Percentiles rank a stretch among this genome's conserved stretches.
phyloP scores from a whole-genome alignment of 2,797 vertebrate genomes.

The Tiaroga cobitis region DNA sequence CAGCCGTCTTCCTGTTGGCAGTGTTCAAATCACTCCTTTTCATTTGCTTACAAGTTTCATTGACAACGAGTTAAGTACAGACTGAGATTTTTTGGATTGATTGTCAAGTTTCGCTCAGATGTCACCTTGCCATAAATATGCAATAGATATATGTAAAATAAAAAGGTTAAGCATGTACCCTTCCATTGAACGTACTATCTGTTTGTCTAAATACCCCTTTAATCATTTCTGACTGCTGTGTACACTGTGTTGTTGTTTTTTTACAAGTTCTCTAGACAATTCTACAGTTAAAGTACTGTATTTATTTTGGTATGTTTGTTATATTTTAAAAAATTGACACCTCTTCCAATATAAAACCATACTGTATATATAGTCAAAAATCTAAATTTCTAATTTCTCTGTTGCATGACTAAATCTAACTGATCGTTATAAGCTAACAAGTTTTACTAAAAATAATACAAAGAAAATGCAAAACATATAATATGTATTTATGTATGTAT shows the following conservation, averaged over 20 bases:
- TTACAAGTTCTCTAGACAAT: background rate
- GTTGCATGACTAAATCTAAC: background rate
- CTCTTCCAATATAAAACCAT: background rate
- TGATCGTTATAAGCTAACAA: background rate
- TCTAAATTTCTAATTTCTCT: background rate
- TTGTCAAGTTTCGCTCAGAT: background rate
- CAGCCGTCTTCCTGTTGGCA: constrained; percentile 31
- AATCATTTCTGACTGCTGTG: constrained; percentile 29
- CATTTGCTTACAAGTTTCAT: constrained; percentile 6
- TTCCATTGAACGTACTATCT: background rate
- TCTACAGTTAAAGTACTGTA: background rate
- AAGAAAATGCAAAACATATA: background rate
- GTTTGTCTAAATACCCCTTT: constrained; percentile 73
- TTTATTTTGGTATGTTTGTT: background rate
- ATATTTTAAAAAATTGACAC: background rate
- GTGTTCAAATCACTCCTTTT: background rate
- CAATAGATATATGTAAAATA: background rate
- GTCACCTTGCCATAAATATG: background rate
- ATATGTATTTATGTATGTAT: background rate
- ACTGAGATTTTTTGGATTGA: background rate
- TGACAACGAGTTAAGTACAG: background rate
- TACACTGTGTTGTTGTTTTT: background rate
- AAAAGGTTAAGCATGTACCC: background rate
- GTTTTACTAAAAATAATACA: background rate
- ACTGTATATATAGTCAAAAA: background rate